Evolutionary conservation across 1,140 invertebrate species (phyloP).

Genomic region (Carposina sasakii): DNA sequence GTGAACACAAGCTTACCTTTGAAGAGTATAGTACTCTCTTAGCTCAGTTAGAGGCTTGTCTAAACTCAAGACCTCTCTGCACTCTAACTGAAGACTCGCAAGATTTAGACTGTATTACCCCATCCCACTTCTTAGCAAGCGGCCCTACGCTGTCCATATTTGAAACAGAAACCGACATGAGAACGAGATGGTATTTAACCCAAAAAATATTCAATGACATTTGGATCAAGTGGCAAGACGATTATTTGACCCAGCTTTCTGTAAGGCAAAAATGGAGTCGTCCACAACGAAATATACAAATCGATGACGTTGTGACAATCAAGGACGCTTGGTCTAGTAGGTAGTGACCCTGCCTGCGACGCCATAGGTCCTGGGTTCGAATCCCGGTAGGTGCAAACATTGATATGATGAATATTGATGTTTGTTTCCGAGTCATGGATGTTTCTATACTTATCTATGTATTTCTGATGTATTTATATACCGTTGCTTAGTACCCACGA

Average conservation of each 20-base stretch:
- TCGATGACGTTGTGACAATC: conserved; percentile 25
- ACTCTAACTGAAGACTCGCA: conserved; percentile 19
- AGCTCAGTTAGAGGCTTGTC: conserved; percentile 31
- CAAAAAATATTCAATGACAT: conserved; percentile 11
- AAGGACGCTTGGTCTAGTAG: too few relatives aligned
- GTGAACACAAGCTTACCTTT: conserved; percentile 26
- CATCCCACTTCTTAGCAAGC: conserved; percentile 49
- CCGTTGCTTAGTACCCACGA: too few relatives aligned
- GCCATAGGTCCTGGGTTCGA: too few relatives aligned
- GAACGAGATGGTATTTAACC: conserved; percentile 5
- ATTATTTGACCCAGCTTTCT: conserved; percentile 13
- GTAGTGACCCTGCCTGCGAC: too few relatives aligned
- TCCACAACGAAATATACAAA: conserved; percentile 6
- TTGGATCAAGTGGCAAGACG: conserved; percentile 12
- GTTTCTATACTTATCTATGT: too few relatives aligned
- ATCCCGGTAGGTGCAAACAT: too few relatives aligned
- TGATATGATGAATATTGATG: too few relatives aligned
- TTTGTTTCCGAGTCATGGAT: too few relatives aligned
- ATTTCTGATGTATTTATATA: too few relatives aligned
- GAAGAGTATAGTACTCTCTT: conserved; percentile 34
- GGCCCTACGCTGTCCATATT: conserved; percentile 12
- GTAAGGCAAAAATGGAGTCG: conserved; percentile 11
- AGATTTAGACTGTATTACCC: conserved; percentile 34
- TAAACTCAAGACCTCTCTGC: conserved; percentile 44
- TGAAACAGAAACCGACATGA: conserved; percentile 6